These are phyloP conservation scores for Tetragonula clypearis DNA, from an alignment of 1,140 invertebrate species.

Conservation along the genomic window DNA sequence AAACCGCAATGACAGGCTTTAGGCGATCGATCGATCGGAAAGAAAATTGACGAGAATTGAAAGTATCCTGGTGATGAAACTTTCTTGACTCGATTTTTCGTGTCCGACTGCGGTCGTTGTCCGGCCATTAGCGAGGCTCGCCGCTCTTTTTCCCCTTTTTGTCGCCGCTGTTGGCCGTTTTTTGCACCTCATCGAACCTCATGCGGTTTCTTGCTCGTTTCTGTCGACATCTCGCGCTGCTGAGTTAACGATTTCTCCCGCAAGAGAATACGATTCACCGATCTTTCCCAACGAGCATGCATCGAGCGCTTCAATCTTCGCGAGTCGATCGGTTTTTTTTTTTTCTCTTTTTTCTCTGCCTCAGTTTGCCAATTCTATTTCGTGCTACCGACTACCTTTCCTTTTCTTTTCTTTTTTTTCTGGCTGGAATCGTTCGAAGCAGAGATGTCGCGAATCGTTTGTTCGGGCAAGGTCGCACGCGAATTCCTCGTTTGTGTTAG, in stretches of 20 bases:
- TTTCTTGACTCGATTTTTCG: conserved; percentile 20
- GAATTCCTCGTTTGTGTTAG: not conserved
- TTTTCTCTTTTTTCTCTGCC: too few relatives aligned
- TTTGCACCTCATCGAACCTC: conserved; percentile 30
- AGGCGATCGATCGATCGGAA: not conserved
- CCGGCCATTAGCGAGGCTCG: conserved; percentile 61
- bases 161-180: conserved; percentile 27
- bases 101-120: conserved; percentile 51
- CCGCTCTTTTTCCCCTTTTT: conserved; percentile 33
- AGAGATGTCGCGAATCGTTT: not conserved
- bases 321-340: not conserved
- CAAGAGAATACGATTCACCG: too few relatives aligned
- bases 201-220: conserved; percentile 36
- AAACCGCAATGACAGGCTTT: too few relatives aligned
- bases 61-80: not conserved
- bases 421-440: not conserved
- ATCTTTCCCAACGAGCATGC: not conserved
- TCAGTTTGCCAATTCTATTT: not conserved
- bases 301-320: not conserved
- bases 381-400: not conserved
- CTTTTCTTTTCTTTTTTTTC: not conserved
- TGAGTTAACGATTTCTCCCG: conserved; percentile 29
- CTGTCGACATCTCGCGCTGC: conserved; percentile 16
- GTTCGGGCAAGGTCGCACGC: not conserved
- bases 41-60: not conserved